Evolutionary conservation across 1,140 invertebrate genomes (phyloP), one percentile per base, ranked within the genome.

Genomic region (Diprion similis): DNA sequence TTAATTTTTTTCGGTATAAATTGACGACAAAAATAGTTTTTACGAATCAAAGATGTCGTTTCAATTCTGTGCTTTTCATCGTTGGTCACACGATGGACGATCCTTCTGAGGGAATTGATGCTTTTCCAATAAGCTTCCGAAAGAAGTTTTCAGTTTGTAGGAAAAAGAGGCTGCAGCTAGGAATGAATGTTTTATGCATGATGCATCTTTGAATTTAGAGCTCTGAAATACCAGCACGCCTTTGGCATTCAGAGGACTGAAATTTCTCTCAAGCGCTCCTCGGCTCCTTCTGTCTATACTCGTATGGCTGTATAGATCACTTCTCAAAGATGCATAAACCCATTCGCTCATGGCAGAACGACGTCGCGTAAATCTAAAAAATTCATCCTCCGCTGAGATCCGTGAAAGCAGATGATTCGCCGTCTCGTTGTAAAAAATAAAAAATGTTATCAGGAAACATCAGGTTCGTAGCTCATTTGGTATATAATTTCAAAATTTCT

Each of bases 131-230:
- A 59, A 59, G 51, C 51, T 17, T 17, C 24, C 51, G 11, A 59
- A 17, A 37, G 24, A 59, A 59, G 11, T 59, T 59, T 15, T 15
- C 51, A 37, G 51, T 59, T 17, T 9, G 11, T 59, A 13, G 4
- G 51, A 59, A 59, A 59, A 59, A 8, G 51, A 17, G n/a, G 51
- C n/a, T 37, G 24, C 24, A 13, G 51, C 51, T 8, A 11, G n/a
- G 51, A 59, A 59, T 9, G 51, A 59, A 59, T 59, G 51, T 59
- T 59, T 59, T 59, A 59, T 59, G 51, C 51, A 59, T 59, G 51
- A 59, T 17, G 51, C 51, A 59, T 59, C 51, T 59, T 59, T 59
- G 51, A 59, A 59, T 59, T 59, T 17, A 8, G 51, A 59, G 51
- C 51, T 17, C 24, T 37, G 24, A 37, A 59, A 59, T 59, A 59